A percentile compares a stretch with the other conserved stretches of the same genome.
Evolutionary conservation across 2,113 vertebrate genomes (phyloP).

Genomic region (Oryzias curvinotus): DNA sequence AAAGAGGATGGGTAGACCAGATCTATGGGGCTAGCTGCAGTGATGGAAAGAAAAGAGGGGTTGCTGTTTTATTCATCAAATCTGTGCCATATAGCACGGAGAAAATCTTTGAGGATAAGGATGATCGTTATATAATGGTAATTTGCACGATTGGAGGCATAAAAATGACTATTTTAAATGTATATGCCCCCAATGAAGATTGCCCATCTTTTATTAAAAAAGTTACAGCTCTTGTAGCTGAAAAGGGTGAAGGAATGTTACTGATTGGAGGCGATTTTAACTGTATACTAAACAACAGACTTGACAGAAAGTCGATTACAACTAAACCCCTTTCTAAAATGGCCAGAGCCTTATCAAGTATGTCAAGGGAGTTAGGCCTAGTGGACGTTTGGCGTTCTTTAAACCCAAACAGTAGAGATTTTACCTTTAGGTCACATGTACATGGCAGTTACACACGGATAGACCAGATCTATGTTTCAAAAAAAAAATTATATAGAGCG

Average conservation of each 20-base stretch:
- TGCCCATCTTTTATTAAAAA: background rate
- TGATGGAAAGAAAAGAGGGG: background rate
- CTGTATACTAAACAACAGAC: background rate
- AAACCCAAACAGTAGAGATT: background rate
- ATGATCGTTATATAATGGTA: slow-evolving; percentile 1
- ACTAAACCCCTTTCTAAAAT: no score
- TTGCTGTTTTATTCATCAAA: no score
- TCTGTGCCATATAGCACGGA: background rate
- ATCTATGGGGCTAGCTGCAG: background rate
- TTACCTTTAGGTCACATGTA: background rate
- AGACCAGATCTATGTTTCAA: background rate
- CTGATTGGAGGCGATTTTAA: background rate
- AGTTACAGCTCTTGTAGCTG: background rate
- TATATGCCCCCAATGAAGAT: slow-evolving; percentile 1
- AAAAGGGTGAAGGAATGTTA: background rate
- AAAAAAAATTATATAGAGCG: background rate
- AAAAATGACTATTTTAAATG: background rate
- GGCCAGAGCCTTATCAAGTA: no score
- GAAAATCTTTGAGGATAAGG: background rate
- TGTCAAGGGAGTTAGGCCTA: background rate
- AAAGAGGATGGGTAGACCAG: background rate
- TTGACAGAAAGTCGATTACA: background rate
- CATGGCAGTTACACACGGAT: background rate
- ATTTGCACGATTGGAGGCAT: background rate
- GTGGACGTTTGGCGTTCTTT: background rate